Evolutionary conservation across 2,888 invertebrate genomes (phyloP), one percentile per base, ranked within the genome.

Genomic region (Fragum whitleyi): DNA sequence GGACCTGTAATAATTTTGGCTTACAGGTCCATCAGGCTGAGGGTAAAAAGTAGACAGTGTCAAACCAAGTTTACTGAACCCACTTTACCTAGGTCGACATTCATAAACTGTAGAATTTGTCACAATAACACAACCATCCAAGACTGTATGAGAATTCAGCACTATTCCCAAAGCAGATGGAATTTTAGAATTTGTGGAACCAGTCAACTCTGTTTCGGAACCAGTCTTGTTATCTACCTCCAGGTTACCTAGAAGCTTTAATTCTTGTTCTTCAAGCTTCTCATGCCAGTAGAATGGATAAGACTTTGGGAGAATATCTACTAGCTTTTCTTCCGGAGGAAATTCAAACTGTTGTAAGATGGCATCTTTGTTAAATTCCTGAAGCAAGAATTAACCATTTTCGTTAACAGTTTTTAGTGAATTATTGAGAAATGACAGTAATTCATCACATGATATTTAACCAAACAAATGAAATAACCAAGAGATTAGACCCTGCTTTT

Each of bases 71-170:
- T n/a, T n/a, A n/a, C n/a, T n/a, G n/a, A n/a, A n/a, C n/a, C n/a
- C 32, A 36, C 3, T 36, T 36, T 9, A 96, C 96, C 95, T 95
- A 73, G 96, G 93, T 83, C 94, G 92, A 81, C 96, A 93, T 93
- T 95, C 95, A 92, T 96, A 96, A 69, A 96, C 95, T 86, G 95
- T 95, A 87, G 93, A 93, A 92, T 95, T 95, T 23, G 96, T 96
- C 61, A 96, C 95, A 83, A 96, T 92, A 74, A 96, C 93, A 92
- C 96, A 96, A 2, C 93, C 93, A 85, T 93, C 91, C 21, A 92
- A 85, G 14, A 92, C 93, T 7, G 93, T 92, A 77, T 92, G 92
- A 21, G 88, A 83, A 28, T 87, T 86, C 53, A 93, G 77, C 6
- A 88, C 88, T 26, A 92, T 90, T 36, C 85, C 86, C 47, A 87